Evolutionary conservation across 2,888 invertebrate species (phyloP), one percentile per base, ranked within the genome.

Genomic region (Harmothoe impar): DNA sequence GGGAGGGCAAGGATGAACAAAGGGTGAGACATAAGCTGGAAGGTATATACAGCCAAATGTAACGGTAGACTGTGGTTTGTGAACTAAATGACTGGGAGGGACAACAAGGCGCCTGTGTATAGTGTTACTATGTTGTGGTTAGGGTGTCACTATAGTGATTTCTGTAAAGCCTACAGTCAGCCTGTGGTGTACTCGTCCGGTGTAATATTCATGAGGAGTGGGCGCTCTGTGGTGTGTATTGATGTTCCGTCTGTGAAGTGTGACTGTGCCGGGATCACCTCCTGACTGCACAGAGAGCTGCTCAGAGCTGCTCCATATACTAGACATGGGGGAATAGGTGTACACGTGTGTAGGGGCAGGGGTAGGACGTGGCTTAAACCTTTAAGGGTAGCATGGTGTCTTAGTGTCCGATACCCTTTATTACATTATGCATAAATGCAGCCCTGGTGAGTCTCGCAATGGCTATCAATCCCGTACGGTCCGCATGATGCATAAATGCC

Each of bases 201-300:
- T 62, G 3, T 20, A 62, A 62, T 62, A 62, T 62, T 62, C 62
- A 62, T 62, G 62, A 62, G 23, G 3, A 43, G 43, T 43, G 43
- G 43, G 43, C 43, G 62, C n/a, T n/a, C 62, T 62, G 62, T n/a
- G n/a, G 62, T 5, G 7, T 62, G 62, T 62, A 62, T 62, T 62
- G 62, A 62, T 62, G 62, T 62, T n/a, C 20, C 62, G 62, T 62
- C 62, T 62, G 1, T 62, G 62, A 62, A 62, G 62, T 62, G 62
- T 62, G 62, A 62, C 62, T 62, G n/a, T n/a, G 62, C 62, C 7
- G 62, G 62, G 62, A 62, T 62, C 62, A 62, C 43, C 43, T 43
- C 43, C 43, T 43, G 43, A 43, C 43, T 43, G 43, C 43, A 43
- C 43, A 43, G 43, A 43, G 43, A 43, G 43, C 43, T 43, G 43